Evolutionary conservation across 2,797 vertebrate species (phyloP).

Genomic region (Ptychadena robeensis): DNA sequence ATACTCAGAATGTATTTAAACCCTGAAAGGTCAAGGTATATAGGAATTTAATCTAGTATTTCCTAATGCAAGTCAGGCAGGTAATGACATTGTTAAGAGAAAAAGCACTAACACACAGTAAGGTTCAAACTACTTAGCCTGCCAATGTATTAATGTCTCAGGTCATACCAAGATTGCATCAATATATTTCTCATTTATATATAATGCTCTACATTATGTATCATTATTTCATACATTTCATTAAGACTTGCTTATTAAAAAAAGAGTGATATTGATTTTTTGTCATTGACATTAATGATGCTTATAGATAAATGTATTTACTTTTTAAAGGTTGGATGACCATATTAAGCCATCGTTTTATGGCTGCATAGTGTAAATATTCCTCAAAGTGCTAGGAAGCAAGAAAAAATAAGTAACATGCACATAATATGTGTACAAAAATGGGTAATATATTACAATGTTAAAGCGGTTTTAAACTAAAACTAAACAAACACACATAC

Average conservation of each 20-base stretch:
- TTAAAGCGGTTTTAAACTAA: no score
- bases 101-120: neutral
- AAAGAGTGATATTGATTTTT: neutral
- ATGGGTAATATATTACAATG: no score
- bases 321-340: neutral
- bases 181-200: neutral
- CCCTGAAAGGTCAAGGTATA: conserved; percentile 9
- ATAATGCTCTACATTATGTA: neutral
- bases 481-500: no score
- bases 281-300: conserved; percentile 5
- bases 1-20: conserved; percentile 12
- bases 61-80: neutral
- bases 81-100: neutral
- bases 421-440: no score
- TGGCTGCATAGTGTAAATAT: neutral
- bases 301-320: conserved; percentile 5
- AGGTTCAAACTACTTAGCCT: neutral
- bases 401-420: no score
- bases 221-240: neutral
- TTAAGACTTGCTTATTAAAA: conserved; percentile 1
- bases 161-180: neutral
- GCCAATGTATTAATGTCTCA: neutral
- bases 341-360: neutral
- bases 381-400: neutral
- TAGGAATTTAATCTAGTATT: conserved; percentile 18